Conservation (phyloP, 2,797 vertebrate species). For the Hafferia zeledoni region DNA sequence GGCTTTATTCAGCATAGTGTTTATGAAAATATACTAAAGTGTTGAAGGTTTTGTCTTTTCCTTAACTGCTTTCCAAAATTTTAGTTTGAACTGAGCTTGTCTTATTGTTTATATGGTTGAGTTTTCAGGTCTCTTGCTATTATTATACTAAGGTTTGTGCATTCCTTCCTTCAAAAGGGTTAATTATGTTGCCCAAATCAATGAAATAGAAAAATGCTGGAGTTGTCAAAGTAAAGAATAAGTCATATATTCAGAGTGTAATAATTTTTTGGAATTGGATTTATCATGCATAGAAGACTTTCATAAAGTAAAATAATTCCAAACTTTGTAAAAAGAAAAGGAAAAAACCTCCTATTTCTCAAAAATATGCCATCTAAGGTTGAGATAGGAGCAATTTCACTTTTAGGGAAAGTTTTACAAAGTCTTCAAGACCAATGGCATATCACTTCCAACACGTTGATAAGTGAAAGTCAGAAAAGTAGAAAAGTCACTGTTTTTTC, state of each 20-base stretch:
- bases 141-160: fast-evolving
- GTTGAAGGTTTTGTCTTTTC: not conserved
- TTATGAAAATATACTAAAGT: not conserved
- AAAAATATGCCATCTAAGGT: not conserved
- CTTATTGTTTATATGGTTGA: not conserved
- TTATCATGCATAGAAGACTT: not conserved
- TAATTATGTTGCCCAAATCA: not conserved
- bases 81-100: not conserved
- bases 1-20: not conserved
- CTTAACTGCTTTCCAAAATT: not conserved
- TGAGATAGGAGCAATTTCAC: not conserved
- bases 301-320: not conserved
- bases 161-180: not conserved
- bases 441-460: not conserved
- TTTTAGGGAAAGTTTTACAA: not conserved
- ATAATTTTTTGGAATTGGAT: not conserved
- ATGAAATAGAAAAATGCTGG: not conserved
- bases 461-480: not conserved
- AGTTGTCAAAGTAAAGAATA: not conserved
- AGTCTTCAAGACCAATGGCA: not conserved
- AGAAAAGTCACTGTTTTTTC: not conserved
- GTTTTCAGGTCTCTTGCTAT: not conserved
- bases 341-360: not conserved
- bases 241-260: not conserved
- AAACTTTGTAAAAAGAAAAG: not conserved